phyloP scores from a whole-genome alignment of 2,113 vertebrate genomes.

The Oceanites oceanicus region DNA sequence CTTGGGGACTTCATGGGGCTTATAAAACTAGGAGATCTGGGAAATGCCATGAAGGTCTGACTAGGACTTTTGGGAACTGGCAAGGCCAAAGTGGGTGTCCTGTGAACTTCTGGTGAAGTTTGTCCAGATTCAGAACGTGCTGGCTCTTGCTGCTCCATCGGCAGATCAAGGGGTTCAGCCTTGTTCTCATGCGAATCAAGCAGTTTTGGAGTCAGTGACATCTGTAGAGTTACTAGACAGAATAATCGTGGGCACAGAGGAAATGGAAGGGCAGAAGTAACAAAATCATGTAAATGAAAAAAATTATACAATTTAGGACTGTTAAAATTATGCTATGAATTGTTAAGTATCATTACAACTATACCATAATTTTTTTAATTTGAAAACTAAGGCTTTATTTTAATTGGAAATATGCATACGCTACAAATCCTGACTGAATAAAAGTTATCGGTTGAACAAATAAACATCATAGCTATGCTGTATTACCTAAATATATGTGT shows the following conservation, averaged over 20 bases:
- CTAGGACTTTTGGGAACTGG: constrained; percentile 75
- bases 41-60: constrained; percentile 69
- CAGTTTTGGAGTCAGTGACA: constrained; percentile 77
- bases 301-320: constrained; percentile 25
- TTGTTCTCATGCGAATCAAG: constrained; percentile 70
- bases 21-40: constrained; percentile 80
- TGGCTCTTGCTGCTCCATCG: constrained; percentile 54
- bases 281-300: constrained; percentile 40
- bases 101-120: constrained; percentile 62
- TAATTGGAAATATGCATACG: background rate
- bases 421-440: background rate
- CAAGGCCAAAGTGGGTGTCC: constrained; percentile 69
- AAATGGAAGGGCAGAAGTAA: constrained; percentile 64
- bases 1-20: constrained; percentile 79
- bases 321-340: constrained; percentile 25
- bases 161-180: constrained; percentile 55
- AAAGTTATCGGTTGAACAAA: background rate
- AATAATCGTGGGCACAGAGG: constrained; percentile 73
- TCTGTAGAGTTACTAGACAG: constrained; percentile 79
- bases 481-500: background rate
- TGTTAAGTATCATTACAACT: constrained; percentile 40
- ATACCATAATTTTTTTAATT: background rate
- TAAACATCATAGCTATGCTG: background rate
- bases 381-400: constrained; percentile 30
- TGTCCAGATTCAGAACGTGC: constrained; percentile 70